phyloP scores from a whole-genome alignment of 2,888 invertebrate genomes.

The Sericinus montela region DNA sequence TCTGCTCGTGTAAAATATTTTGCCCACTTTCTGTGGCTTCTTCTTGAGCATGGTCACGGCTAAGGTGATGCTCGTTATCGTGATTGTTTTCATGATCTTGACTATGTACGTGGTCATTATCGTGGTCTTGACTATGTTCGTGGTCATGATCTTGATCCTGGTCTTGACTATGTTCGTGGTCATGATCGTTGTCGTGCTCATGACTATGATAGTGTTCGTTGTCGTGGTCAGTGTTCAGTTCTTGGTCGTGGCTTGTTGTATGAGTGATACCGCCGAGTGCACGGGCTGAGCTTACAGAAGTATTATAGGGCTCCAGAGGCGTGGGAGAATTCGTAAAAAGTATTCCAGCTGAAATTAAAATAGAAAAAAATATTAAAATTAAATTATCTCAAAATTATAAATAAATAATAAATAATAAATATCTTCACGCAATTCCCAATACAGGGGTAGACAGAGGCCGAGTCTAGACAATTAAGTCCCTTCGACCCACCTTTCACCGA shows the following conservation, averaged over 20 bases:
- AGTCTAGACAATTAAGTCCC: too few relatives aligned
- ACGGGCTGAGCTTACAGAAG: constrained; percentile 77
- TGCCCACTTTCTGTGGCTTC: too few relatives aligned
- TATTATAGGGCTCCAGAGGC: constrained; percentile 73
- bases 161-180: constrained; percentile 31
- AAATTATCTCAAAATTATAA: too few relatives aligned
- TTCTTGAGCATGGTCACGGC: too few relatives aligned
- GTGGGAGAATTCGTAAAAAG: constrained; percentile 83
- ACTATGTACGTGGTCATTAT: constrained; percentile 5
- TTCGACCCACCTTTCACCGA: too few relatives aligned
- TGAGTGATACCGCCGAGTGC: constrained; percentile 76
- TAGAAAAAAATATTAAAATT: too few relatives aligned
- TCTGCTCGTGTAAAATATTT: constrained; percentile 16
- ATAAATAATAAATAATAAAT: too few relatives aligned
- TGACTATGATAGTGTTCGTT: constrained; percentile 19
- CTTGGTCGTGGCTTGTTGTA: constrained; percentile 25
- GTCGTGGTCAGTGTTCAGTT: constrained; percentile 29
- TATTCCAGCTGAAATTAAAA: constrained; percentile 80
- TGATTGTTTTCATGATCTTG: too few relatives aligned
- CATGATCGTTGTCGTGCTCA: constrained; percentile 24
- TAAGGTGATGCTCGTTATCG: too few relatives aligned
- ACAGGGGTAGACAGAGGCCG: too few relatives aligned
- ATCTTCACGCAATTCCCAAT: too few relatives aligned
- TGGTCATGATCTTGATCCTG: constrained; percentile 23
- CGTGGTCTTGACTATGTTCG: constrained; percentile 26